phyloP scores from a whole-genome alignment of 2,113 vertebrate genomes.

The Leptodactylus fuscus region DNA sequence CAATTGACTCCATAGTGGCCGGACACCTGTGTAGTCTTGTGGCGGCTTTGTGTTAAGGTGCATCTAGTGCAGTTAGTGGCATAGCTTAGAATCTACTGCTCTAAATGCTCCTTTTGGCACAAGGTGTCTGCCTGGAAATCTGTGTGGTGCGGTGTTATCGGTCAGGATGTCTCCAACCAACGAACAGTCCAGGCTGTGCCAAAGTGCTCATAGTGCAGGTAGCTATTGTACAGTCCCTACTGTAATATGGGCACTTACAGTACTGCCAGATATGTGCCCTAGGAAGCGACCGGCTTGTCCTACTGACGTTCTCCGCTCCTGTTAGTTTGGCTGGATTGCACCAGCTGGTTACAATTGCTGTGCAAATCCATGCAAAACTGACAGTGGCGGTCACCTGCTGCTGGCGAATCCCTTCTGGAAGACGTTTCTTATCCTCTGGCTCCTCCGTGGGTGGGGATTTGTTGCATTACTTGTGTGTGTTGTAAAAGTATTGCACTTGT shows the following conservation, averaged over 20 bases:
- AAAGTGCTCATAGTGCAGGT: conserved; percentile 99
- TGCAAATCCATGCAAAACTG: conserved; percentile 99
- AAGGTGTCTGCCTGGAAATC: conserved; percentile 67
- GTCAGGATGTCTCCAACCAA: neutral
- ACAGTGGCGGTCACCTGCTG: conserved; percentile 69
- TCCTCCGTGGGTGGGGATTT: conserved; percentile 82
- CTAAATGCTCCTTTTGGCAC: conserved; percentile 99
- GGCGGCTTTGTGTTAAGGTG: conserved; percentile 94
- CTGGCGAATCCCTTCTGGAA: neutral
- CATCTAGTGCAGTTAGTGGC: conserved; percentile 99
- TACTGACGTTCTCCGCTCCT: conserved; percentile 64
- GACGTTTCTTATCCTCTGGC: conserved; percentile 60
- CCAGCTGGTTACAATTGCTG: conserved; percentile 84
- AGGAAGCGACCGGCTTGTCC: neutral
- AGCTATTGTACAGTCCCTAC: conserved; percentile 85
- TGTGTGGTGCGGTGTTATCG: neutral
- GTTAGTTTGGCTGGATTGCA: conserved; percentile 97
- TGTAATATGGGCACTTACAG: conserved; percentile 96
- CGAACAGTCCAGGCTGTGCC: conserved; percentile 82
- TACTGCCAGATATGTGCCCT: conserved; percentile 78
- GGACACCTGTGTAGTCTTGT: neutral
- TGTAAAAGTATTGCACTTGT: conserved; percentile 86
- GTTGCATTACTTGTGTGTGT: conserved; percentile 81
- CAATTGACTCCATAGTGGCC: conserved; percentile 55
- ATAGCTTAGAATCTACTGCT: conserved; percentile 94